Conservation (phyloP, 1,140 invertebrate species). For the Drosophila ercepeae region DNA sequence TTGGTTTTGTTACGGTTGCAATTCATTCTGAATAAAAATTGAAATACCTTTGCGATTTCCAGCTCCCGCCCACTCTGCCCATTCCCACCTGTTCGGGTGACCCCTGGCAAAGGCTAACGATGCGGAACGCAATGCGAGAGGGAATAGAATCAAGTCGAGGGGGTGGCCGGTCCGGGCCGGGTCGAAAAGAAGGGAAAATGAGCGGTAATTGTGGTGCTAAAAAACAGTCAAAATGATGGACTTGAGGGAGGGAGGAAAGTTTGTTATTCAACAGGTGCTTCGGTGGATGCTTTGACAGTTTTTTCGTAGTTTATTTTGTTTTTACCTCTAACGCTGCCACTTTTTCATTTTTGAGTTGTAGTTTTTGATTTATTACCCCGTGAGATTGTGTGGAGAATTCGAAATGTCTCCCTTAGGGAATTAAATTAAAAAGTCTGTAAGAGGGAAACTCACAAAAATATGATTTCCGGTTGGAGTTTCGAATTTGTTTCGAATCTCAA, state of each 20-base stretch:
- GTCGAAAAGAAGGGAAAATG: constrained; percentile 4
- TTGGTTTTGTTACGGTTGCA: constrained; percentile 1
- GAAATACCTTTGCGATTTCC: constrained; percentile 18
- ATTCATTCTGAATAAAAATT: constrained; percentile 25
- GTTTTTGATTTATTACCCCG: background rate
- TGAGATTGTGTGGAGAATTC: background rate
- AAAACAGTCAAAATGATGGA: background rate
- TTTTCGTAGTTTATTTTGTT: background rate
- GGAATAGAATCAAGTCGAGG: constrained; percentile 8
- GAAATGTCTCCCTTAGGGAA: background rate
- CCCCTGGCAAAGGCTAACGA: constrained; percentile 43
- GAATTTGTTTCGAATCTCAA: constrained; percentile 18
- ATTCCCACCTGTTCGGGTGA: constrained; percentile 17
- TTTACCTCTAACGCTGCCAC: background rate
- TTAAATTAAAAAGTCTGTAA: background rate
- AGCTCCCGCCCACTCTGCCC: constrained; percentile 8
- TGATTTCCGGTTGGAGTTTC: constrained; percentile 40
- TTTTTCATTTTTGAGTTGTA: background rate
- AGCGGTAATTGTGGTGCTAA: constrained; percentile 34
- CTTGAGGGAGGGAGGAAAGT: background rate
- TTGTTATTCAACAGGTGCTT: constrained; percentile 59
- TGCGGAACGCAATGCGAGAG: constrained; percentile 55
- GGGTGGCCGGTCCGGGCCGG: no score
- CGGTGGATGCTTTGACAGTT: constrained; percentile 1
- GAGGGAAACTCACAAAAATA: constrained; percentile 4